Conservation (phyloP, 2,888 invertebrate species). For the Emmelina monodactyla region DNA sequence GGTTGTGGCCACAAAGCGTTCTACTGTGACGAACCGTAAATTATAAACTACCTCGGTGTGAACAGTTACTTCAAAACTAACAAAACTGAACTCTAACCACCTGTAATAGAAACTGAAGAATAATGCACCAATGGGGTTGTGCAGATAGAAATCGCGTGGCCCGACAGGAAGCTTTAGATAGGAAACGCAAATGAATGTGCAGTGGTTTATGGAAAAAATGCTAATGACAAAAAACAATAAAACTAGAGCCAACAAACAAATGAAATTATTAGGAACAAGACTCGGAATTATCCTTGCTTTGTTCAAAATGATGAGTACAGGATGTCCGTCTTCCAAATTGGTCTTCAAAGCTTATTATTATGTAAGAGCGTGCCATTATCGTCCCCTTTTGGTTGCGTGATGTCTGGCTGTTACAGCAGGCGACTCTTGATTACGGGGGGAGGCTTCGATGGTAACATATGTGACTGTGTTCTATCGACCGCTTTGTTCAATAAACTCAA, state of each 20-base stretch:
- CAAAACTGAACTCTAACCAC: constrained; percentile 24
- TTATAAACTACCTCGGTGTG: constrained; percentile 30
- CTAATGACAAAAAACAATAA: too few species aligned
- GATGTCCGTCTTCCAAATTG: constrained; percentile 38
- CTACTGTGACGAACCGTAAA: constrained; percentile 43
- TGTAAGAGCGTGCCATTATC: constrained; percentile 23
- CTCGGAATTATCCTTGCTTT: too few species aligned
- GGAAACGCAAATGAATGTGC: neutral
- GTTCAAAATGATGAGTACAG: constrained; percentile 14
- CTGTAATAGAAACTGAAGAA: constrained; percentile 14
- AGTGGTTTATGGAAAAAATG: neutral
- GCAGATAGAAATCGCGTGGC: constrained; percentile 42
- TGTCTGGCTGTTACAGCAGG: constrained; percentile 40
- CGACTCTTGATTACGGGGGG: too few species aligned
- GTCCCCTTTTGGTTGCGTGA: constrained; percentile 33
- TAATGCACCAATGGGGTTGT: constrained; percentile 24
- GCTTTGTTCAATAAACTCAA: too few species aligned
- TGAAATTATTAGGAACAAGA: too few species aligned
- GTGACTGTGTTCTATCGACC: too few species aligned
- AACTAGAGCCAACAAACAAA: too few species aligned
- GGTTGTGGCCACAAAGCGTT: constrained; percentile 29
- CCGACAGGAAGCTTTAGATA: neutral
- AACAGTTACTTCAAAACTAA: constrained; percentile 29
- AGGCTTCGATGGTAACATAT: too few species aligned
- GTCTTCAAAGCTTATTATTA: constrained; percentile 18